Percentiles rank a stretch among this genome's conserved stretches.
phyloP scores from a whole-genome alignment of 1,140 invertebrate genomes.

The Drosophila azteca region DNA sequence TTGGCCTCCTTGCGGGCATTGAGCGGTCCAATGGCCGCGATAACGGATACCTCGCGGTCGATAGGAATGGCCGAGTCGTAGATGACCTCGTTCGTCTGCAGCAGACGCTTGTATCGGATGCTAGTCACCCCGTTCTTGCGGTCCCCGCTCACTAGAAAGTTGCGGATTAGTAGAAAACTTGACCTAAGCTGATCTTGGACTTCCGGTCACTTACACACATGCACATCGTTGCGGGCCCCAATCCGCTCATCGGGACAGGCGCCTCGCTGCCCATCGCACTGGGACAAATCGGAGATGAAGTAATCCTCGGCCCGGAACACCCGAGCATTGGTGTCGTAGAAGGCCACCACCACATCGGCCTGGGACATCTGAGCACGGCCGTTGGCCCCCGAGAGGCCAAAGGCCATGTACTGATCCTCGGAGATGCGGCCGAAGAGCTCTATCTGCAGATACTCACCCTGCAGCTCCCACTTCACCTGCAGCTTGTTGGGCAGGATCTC shows the following conservation, averaged over 20 bases:
- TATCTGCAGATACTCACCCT: conserved; percentile 90
- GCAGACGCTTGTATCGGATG: conserved; percentile 90
- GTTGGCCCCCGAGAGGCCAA: conserved; percentile 91
- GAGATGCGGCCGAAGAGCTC: conserved; percentile 90
- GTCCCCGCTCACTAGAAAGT: conserved; percentile 86
- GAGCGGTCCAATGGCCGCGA: conserved; percentile 94
- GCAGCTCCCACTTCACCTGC: conserved; percentile 92
- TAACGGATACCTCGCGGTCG: conserved; percentile 89
- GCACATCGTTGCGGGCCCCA: conserved; percentile 92
- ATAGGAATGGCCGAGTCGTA: conserved; percentile 89
- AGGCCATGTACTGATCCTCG: conserved; percentile 94
- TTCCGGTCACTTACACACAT: conserved; percentile 85
- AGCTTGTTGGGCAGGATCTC: conserved; percentile 90
- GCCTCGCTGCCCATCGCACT: conserved; percentile 91
- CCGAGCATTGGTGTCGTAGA: conserved; percentile 88
- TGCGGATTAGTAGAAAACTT: background rate
- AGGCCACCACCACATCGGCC: conserved; percentile 93
- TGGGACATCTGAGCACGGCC: conserved; percentile 90
- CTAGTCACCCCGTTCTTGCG: conserved; percentile 92
- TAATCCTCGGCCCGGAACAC: conserved; percentile 93
- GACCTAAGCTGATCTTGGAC: too few species aligned
- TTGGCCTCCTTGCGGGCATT: conserved; percentile 92
- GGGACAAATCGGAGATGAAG: conserved; percentile 91
- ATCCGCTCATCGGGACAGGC: conserved; percentile 93
- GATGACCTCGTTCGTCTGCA: conserved; percentile 89